These are phyloP conservation scores for Diadema setosum DNA, from an alignment of 35 echinoderm and acorn worm species.

Conservation along the genomic window DNA sequence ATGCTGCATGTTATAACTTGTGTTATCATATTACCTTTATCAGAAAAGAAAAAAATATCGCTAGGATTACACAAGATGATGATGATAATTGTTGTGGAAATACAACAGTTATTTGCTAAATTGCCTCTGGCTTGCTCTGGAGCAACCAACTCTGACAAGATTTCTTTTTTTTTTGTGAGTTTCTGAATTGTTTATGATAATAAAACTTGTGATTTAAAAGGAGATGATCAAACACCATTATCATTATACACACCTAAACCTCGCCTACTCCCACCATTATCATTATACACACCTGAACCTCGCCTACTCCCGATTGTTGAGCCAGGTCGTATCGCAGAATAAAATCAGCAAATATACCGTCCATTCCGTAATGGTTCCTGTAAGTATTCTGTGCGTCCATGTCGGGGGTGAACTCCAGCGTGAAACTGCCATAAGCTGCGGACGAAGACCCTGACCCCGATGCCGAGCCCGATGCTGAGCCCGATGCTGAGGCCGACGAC, in stretches of 20 bases:
- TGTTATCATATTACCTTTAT: too few species aligned
- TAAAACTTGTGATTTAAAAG: too few species aligned
- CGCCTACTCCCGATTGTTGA: slow-evolving; percentile 60
- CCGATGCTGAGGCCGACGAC: not conserved
- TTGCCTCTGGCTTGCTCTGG: too few species aligned
- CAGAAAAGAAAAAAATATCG: too few species aligned
- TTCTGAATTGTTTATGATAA: too few species aligned
- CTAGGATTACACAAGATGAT: too few species aligned
- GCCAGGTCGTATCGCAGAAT: slow-evolving; percentile 76
- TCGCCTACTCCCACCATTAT: slow-evolving; percentile 77
- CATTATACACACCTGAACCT: slow-evolving; percentile 73
- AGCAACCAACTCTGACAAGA: too few species aligned
- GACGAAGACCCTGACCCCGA: not conserved
- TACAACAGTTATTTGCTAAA: too few species aligned
- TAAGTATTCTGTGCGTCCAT: not conserved
- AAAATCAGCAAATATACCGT: slow-evolving; percentile 73
- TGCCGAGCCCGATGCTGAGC: not conserved
- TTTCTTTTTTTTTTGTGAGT: too few species aligned
- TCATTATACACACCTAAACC: slow-evolving; percentile 69
- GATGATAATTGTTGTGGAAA: too few species aligned
- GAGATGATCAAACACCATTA: too few species aligned
- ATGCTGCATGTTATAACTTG: too few species aligned
- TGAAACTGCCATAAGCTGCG: not conserved
- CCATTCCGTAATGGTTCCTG: not conserved
- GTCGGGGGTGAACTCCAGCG: not conserved